Evolutionary conservation across 2,113 vertebrate species (phyloP).

Genomic region (Lasiurus borealis): DNA sequence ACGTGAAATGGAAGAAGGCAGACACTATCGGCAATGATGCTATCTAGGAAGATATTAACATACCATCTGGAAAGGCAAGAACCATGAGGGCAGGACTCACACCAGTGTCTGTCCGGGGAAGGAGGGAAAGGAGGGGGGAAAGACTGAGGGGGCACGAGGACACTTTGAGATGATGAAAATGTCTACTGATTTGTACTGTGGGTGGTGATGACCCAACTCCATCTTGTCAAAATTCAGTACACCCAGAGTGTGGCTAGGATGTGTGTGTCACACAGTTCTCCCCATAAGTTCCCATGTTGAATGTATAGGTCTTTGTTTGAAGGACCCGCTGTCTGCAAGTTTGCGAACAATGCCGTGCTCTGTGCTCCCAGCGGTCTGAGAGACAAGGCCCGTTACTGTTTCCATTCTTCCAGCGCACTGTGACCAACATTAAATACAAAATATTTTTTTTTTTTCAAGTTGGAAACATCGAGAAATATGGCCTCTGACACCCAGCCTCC

Average conservation of each 20-base stretch:
- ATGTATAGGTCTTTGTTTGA: constrained; percentile 49
- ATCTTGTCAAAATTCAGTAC: not conserved
- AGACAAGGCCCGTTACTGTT: constrained; percentile 56
- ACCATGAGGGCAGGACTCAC: not conserved
- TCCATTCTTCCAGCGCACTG: not conserved
- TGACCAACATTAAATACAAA: constrained; percentile 55
- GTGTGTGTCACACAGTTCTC: not conserved
- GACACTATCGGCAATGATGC: not conserved
- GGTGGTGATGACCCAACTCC: not conserved
- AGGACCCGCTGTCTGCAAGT: not conserved
- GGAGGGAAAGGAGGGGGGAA: no score
- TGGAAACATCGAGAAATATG: constrained; percentile 53
- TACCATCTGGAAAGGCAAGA: not conserved
- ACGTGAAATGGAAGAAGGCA: not conserved
- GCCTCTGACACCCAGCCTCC: not conserved
- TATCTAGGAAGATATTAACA: not conserved
- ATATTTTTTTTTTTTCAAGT: constrained; percentile 3
- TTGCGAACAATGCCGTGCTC: constrained; percentile 15
- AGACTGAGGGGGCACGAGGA: not conserved
- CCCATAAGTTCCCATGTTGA: not conserved
- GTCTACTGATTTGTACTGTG: not conserved
- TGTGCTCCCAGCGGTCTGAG: not conserved
- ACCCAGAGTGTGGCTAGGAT: not conserved
- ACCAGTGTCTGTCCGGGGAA: not conserved
- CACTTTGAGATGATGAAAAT: not conserved